Base-by-base conservation (phyloP, 2,113 vertebrate species). In the Rutilus rutilus region DNA sequence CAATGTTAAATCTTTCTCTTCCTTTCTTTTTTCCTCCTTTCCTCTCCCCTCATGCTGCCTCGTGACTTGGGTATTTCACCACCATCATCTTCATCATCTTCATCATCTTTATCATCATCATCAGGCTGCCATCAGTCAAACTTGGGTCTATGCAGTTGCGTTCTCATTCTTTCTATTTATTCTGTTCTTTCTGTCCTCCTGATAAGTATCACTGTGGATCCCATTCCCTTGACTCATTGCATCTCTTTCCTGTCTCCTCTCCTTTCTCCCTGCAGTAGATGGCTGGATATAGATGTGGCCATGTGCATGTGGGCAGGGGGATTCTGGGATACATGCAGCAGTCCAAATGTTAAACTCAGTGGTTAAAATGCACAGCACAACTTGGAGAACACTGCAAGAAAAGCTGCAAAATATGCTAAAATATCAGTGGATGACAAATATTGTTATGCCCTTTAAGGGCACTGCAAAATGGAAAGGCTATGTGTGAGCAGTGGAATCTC, bases 121-220 rank as follows among this genome's bases (percentile, higher is more conserved):
- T 95, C 97, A 99, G 98, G 97, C 97, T 92, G 97, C 97, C 90
- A 95, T 99, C 96, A 98, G 97, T 95, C 97, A 98, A 94, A 98
- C 96, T 91, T 99, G 97, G 98, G 97, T 98, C 95, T 97, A 97
- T 95, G 97, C 97, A 98, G 98, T 99, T 97, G 97, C 94, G 97
- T 99, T 95, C 95, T 87, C 52, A 36, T 54, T 84, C 73, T 64
- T 86, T 87, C 65, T 76, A 33, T 69, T 62, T 21, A 17, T 80
- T 36, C 57, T 15, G 47, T 65, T 78, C 65, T 54, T 23, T 87
- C 67, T 84, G 10, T 77, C 10, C 62, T 75, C 57, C 77, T 9
- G 3, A 77, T 33, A 59, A 71, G 59, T 71, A 65, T 76, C 42
- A 54, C 60, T 27, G 33, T 87, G 62, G 30, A 50, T 85, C 39